Conservation (phyloP, 2,113 vertebrate species). For the Rana temporaria region DNA sequence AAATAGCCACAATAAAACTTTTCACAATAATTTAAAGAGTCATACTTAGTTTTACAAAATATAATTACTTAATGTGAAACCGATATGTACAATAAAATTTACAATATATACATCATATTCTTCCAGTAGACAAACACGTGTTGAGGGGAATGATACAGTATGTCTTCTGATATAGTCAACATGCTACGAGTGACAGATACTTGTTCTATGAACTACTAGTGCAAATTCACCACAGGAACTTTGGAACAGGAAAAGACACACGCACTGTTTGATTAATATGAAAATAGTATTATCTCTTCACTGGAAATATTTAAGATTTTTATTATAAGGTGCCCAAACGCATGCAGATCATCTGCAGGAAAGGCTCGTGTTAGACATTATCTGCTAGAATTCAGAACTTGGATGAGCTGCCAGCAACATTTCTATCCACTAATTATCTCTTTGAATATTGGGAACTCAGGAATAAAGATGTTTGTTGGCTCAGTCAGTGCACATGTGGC, state of each 20-base stretch:
- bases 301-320: constrained; percentile 51
- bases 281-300: constrained; percentile 75
- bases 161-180: constrained; percentile 67
- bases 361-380: no score
- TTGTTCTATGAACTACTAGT: constrained; percentile 73
- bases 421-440: no score
- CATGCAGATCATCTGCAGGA: no score
- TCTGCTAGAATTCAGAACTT: no score
- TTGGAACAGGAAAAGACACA: constrained; percentile 70
- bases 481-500: no score
- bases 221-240: constrained; percentile 78
- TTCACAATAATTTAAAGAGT: constrained; percentile 86
- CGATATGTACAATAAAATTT: constrained; percentile 80
- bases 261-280: constrained; percentile 72
- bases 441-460: no score
- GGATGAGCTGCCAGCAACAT: no score
- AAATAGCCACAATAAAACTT: constrained; percentile 85
- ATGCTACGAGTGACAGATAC: constrained; percentile 74
- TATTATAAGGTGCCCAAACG: no score
- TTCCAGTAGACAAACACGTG: constrained; percentile 68
- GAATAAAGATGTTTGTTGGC: no score
- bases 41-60: constrained; percentile 88
- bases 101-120: constrained; percentile 78
- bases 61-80: constrained; percentile 87
- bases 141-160: constrained; percentile 63